Base-by-base conservation (phyloP, 2,888 invertebrate species). In the Cataglyphis rosenhaueri region DNA sequence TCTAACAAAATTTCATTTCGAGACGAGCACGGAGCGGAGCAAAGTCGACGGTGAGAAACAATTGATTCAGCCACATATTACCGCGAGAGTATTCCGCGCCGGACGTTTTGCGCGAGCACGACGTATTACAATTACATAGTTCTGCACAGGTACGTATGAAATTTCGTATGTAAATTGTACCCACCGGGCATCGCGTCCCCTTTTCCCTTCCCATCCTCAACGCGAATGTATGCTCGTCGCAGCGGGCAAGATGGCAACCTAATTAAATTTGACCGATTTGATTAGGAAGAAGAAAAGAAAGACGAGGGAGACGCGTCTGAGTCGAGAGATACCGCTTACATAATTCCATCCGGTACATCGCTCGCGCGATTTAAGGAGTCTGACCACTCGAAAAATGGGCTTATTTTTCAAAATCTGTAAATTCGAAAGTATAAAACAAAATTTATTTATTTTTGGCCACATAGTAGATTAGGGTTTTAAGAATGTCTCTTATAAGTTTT, bases 111-210 rank as follows among this genome's bases (percentile, higher is more conserved):
- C 25, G 62, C 61, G 32, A 6, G 48, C 74, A 21, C 65, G 41
- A 68, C 48, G 38, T 62, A 29, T 68, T 32, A 32, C 32, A 32
- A n/a, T 70, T 41, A 70, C 55, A 57, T n/a, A n/a, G 38, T 12
- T 68, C n/a, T 41, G 70, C 55, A 3, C 5, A 21, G n/a, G 15
- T 66, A 57, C 18, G 21, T 48, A 48, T 12, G 78, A 78, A 78
- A 78, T 78, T 71, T 21, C 44, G 32, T 32, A 59, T 78, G 78
- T 70, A 78, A 78, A 78, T 78, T 70, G 71, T 38, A 68, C 55
- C 71, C 70, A 57, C 18, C 29, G 76, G 76, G 55, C 38, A 41
- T 55, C 52, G 55, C 12, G n/a, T n/a, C 48, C 48, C n/a, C n/a
- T 48, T 48, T 48, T 48, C n/a, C 48, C 8, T n/a, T 6, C 48